These are phyloP conservation scores for Hycleus phaleratus DNA, from an alignment of 1,140 invertebrate genomes.

Conservation along the genomic window DNA sequence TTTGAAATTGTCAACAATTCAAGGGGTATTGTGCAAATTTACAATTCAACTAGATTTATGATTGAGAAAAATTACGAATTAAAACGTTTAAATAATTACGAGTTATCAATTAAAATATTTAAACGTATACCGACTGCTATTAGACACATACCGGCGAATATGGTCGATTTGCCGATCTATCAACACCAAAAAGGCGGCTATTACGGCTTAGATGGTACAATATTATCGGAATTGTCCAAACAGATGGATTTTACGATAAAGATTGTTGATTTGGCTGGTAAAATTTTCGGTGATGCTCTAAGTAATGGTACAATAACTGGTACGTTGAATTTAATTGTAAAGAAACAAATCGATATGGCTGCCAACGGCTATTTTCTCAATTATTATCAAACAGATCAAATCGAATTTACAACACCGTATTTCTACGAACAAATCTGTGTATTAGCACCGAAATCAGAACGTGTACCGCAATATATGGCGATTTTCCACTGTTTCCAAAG, in stretches of 20 bases:
- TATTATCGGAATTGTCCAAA: slow-evolving; percentile 7
- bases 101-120: slow-evolving; percentile 12
- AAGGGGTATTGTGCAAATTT: background rate
- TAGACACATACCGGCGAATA: background rate
- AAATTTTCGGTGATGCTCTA: slow-evolving; percentile 2
- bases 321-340: slow-evolving; percentile 4
- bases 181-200: background rate
- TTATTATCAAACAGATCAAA: slow-evolving; percentile 1
- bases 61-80: background rate
- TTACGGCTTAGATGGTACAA: slow-evolving; percentile 13
- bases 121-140: slow-evolving; percentile 7
- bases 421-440: slow-evolving; percentile 15
- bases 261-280: background rate
- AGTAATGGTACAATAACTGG: slow-evolving; percentile 10
- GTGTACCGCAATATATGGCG: slow-evolving; percentile 11
- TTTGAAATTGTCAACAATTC: background rate
- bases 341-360: slow-evolving; percentile 5
- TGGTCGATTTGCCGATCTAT: background rate
- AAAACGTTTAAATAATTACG: slow-evolving; percentile 3
- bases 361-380: slow-evolving; percentile 15
- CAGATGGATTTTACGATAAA: slow-evolving; percentile 8
- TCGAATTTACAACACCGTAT: slow-evolving; percentile 13
- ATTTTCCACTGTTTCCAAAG: background rate
- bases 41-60: background rate
- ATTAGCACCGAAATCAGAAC: slow-evolving; percentile 14